These are phyloP conservation scores for Meloidogyne exigua DNA, from an alignment of 1,140 invertebrate genomes.

Conservation along the genomic window DNA sequence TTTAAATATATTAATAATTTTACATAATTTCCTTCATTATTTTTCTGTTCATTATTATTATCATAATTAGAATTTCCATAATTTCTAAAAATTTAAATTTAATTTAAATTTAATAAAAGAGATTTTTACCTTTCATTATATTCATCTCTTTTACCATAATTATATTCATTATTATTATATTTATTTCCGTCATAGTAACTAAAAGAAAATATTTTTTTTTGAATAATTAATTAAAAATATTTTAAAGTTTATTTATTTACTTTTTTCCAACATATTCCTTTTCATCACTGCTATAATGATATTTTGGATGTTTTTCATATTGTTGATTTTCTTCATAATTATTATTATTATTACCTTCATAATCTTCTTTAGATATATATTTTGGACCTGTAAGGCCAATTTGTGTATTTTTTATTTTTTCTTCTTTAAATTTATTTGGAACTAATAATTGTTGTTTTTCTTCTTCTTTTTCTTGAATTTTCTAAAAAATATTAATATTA, in stretches of 20 bases:
- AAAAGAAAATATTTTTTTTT: no score
- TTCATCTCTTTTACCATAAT: neutral
- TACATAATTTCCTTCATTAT: neutral
- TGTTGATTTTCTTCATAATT: neutral
- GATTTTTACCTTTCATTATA: neutral
- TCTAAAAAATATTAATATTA: neutral
- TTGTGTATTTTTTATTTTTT: neutral
- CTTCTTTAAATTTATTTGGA: neutral
- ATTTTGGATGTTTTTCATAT: neutral
- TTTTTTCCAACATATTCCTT: neutral
- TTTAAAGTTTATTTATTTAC: no score
- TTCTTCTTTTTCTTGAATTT: neutral
- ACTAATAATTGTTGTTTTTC: neutral
- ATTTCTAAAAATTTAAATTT: conserved; percentile 1
- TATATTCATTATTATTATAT: neutral
- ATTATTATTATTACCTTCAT: no score
- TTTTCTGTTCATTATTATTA: neutral
- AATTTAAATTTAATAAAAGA: no score
- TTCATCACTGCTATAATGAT: neutral
- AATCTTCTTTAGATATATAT: neutral
- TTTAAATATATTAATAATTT: neutral
- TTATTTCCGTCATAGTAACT: neutral
- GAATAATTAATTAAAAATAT: no score
- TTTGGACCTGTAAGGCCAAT: neutral
- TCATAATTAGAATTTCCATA: neutral